Percentiles rank a stretch among this genome's conserved stretches.
These are phyloP conservation scores for Phalloptychus januarius DNA, from an alignment of 2,797 vertebrate genomes.

Conservation along the genomic window DNA sequence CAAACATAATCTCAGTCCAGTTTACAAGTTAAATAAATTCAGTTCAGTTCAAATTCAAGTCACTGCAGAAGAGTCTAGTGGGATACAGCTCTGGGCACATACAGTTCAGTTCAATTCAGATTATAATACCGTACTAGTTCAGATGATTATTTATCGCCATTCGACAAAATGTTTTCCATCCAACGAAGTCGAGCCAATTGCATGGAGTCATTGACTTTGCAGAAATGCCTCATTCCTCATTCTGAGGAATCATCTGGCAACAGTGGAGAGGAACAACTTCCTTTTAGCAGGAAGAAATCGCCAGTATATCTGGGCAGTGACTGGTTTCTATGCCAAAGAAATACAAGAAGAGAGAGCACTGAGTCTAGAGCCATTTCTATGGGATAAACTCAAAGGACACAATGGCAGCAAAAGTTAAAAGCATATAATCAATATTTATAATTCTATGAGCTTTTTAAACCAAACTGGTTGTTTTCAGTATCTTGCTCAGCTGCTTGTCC, in stretches of 20 bases:
- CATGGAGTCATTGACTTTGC: neutral
- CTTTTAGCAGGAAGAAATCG: neutral
- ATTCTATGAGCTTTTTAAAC: neutral
- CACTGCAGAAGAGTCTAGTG: neutral
- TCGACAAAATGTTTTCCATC: neutral
- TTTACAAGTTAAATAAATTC: neutral
- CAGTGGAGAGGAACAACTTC: neutral
- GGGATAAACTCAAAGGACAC: neutral
- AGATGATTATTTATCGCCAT: neutral
- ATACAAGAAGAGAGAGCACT: neutral
- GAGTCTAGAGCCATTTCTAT: neutral
- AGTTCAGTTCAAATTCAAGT: neutral
- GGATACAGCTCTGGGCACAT: neutral
- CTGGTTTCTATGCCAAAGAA: neutral
- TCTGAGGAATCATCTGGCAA: neutral
- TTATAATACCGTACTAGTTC: neutral
- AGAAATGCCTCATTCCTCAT: neutral
- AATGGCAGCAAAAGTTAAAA: neutral
- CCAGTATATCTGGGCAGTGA: neutral
- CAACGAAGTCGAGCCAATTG: neutral
- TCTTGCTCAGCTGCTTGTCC: slow-evolving; percentile 29
- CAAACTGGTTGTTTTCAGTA: slow-evolving; percentile 3
- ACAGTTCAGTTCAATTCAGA: neutral
- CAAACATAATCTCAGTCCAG: neutral
- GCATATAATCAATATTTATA: neutral